These are phyloP conservation scores for Pasiphila rectangulata DNA, from an alignment of 2,888 invertebrate genomes.

Conservation along the genomic window DNA sequence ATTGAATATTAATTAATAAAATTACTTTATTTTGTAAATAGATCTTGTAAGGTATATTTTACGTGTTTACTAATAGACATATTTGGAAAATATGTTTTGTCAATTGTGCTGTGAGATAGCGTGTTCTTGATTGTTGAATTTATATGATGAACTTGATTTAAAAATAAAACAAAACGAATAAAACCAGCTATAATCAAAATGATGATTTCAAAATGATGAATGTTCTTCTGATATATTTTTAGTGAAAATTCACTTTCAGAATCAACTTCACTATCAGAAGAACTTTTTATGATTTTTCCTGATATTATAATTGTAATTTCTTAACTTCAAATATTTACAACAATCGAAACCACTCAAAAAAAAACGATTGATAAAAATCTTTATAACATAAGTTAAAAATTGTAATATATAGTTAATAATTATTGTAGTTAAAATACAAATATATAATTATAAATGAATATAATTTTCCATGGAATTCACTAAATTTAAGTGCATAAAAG, in stretches of 20 bases:
- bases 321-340: conserved; percentile 30
- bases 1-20: conserved; percentile 53
- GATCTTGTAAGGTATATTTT: conserved; percentile 75
- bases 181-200: too few relatives aligned
- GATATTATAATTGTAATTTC: too few relatives aligned
- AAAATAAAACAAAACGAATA: background rate
- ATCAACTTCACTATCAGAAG: too few relatives aligned
- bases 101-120: conserved; percentile 76
- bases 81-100: conserved; percentile 81
- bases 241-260: too few relatives aligned
- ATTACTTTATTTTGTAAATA: conserved; percentile 79
- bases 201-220: too few relatives aligned
- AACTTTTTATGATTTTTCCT: too few relatives aligned
- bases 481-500: conserved; percentile 65
- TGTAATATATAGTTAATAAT: conserved; percentile 81
- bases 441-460: conserved; percentile 80
- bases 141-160: conserved; percentile 4
- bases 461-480: conserved; percentile 80
- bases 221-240: too few relatives aligned
- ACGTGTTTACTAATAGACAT: conserved; percentile 77
- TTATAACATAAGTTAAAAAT: conserved; percentile 73
- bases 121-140: conserved; percentile 60
- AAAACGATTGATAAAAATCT: conserved; percentile 72
- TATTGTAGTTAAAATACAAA: conserved; percentile 79
- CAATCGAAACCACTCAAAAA: conserved; percentile 56